These are phyloP conservation scores for Podotricha telesiphe DNA, from an alignment of 2,888 invertebrate species.

Conservation along the genomic window DNA sequence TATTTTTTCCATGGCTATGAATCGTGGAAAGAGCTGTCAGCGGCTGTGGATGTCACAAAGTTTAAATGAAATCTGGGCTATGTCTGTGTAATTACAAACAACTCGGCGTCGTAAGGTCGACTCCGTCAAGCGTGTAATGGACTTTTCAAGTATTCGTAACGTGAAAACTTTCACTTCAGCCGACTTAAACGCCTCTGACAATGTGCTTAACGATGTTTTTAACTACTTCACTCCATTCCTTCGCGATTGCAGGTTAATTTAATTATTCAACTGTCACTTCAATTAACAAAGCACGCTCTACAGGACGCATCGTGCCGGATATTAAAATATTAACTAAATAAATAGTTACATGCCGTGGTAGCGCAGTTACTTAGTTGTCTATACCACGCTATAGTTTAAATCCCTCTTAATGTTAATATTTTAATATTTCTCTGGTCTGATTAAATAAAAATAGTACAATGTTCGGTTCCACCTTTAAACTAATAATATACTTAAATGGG, in stretches of 20 bases:
- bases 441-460: background rate
- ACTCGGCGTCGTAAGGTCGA: constrained; percentile 68
- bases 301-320: constrained; percentile 25
- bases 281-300: constrained; percentile 42
- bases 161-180: constrained; percentile 76
- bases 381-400: too few relatives aligned
- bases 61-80: constrained; percentile 78
- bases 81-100: constrained; percentile 80
- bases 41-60: constrained; percentile 66
- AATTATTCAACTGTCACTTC: constrained; percentile 61
- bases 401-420: background rate
- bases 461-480: background rate
- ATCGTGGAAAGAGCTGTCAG: constrained; percentile 58
- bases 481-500: background rate
- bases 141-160: constrained; percentile 82
- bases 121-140: constrained; percentile 79
- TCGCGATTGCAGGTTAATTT: constrained; percentile 71
- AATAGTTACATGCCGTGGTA: background rate
- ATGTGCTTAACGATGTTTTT: constrained; percentile 81
- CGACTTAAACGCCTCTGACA: constrained; percentile 74
- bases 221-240: constrained; percentile 72
- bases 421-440: background rate
- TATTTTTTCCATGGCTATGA: constrained; percentile 64
- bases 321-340: constrained; percentile 1
- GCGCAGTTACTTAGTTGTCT: background rate